Base-by-base conservation (phyloP, 2,888 invertebrate species). In the Ischnus inquisitorius region DNA sequence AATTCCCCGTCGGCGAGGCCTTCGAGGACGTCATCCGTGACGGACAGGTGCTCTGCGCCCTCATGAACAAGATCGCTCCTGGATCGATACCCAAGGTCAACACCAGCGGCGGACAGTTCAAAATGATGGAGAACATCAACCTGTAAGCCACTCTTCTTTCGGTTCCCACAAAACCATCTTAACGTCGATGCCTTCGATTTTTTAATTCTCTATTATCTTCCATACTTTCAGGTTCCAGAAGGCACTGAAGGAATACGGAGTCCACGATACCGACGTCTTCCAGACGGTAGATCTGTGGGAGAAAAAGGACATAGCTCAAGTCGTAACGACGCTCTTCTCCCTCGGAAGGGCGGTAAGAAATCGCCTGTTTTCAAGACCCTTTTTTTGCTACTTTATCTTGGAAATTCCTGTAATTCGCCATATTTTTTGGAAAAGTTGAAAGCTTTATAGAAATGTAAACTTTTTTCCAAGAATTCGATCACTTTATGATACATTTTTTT, bases 61-160 rank as follows among this genome's bases (percentile, higher is more conserved):
- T 99, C 91, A 98, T 99, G 95, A 99, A 99, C 96, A 98, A 97
- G 93, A 94, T 99, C 89, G 94, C 96, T 88, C 99, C 99, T 67
- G 98, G 98, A 90, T 95, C 97, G 86, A 95, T 99, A 85, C 92
- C 96, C 92, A 99, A 99, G 94, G 97, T 99, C 94, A 99, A 99
- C 95, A 96, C 96, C 89, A 96, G 96, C 67, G 98, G 99, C 89
- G 98, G 99, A 93, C 98, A 99, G 93, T 99, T 99, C 96, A 99
- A 99, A 94, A 97, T 99, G 97, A 99, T 99, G 99, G 99, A 99
- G 94, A 99, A 99, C 95, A 98, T 99, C 94, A 98, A 98, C 95
- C 95, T 96, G 97, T 99, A 93, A 95, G 96, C 94, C 48, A 41
- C 39, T 10, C n/a, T 1, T 57, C 41, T 1, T 34, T 12, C 12